Evolutionary conservation across 2,888 invertebrate species (phyloP).

Genomic region (Oegoconia quadripuncta): DNA sequence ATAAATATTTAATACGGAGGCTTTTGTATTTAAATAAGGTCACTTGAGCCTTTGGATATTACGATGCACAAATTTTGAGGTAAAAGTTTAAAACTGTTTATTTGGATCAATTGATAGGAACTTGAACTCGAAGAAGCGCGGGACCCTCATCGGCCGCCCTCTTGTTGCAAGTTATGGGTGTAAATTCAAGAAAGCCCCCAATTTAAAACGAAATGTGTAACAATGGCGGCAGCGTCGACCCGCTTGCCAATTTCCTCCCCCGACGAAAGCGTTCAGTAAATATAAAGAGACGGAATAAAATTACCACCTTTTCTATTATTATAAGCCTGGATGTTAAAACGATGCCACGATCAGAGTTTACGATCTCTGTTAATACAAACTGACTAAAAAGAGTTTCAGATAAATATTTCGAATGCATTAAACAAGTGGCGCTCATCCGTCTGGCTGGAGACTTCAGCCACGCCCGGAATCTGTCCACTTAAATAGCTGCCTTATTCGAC

Average conservation of each 20-base stretch:
- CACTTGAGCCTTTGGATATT: slow-evolving; percentile 15
- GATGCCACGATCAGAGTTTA: slow-evolving; percentile 11
- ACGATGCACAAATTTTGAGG: slow-evolving; percentile 5
- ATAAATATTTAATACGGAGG: slow-evolving; percentile 13
- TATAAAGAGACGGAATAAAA: slow-evolving; percentile 70
- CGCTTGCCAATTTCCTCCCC: slow-evolving; percentile 74
- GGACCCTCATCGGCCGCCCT: slow-evolving; percentile 48
- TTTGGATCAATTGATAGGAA: slow-evolving; percentile 50
- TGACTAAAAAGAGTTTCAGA: slow-evolving; percentile 12
- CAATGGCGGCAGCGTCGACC: slow-evolving; percentile 68
- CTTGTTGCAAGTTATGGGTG: slow-evolving; percentile 72
- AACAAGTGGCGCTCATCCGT: slow-evolving; percentile 46
- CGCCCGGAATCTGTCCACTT: slow-evolving; percentile 62
- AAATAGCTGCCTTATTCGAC: slow-evolving; percentile 54
- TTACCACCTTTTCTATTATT: slow-evolving; percentile 59
- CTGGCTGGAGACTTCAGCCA: slow-evolving; percentile 39
- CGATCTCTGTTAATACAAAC: slow-evolving; percentile 8
- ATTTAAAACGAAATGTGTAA: slow-evolving; percentile 76
- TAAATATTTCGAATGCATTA: slow-evolving; percentile 32
- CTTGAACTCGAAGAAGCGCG: slow-evolving; percentile 34
- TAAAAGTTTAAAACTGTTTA: slow-evolving; percentile 38
- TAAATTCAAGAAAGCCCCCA: slow-evolving; percentile 77
- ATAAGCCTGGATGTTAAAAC: slow-evolving; percentile 45
- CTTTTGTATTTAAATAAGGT: slow-evolving; percentile 33
- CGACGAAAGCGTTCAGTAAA: slow-evolving; percentile 55